Base-by-base conservation (phyloP, 2,888 invertebrate species). In the Metellina segmentata region DNA sequence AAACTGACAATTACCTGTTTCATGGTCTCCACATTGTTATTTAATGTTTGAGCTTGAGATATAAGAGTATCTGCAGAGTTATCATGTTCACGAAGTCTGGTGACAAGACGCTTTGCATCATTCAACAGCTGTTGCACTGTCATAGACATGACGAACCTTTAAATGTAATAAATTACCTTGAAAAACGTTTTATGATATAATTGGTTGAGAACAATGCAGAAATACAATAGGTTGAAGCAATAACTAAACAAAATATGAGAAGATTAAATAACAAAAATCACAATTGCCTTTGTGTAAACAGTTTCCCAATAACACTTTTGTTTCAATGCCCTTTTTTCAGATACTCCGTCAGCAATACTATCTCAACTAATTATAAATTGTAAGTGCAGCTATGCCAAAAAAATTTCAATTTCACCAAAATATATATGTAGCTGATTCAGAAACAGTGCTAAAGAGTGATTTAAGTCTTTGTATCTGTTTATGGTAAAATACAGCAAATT, bases 1-100 rank as follows among this genome's bases (percentile, higher is more conserved):
- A 61, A 93, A 74, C 83, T 94, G 49, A 72, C 16, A 77, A n/a
- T 19, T 48, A 98, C 98, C 96, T 98, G 98, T 96, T 98, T 98
- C 97, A 99, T 98, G 90, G 97, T 97, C 95, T 98, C 98, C 94
- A 99, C 97, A 95, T 98, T 97, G 94, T 97, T 97, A 95, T 97
- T 97, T 93, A 98, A 97, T 83, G 97, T 97, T 95, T 98, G 98
- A 89, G 98, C 97, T 95, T 98, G 98, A 89, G 97, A 97, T 93
- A 98, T 96, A 93, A 99, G 96, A 93, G 96, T 96, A 96, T 98
- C 98, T 85, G 98, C 97, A 93, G 97, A 96, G 85, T 96, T 96
- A 95, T 99, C 99, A 94, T 98, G 96, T 94, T 98, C 98, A 94
- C 98, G 97, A 94, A 99, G 96, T 94, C 98, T 97, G 94, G 97